phyloP scores from a whole-genome alignment of 2,888 invertebrate genomes.

The Hirtodrosophila histrioides region DNA sequence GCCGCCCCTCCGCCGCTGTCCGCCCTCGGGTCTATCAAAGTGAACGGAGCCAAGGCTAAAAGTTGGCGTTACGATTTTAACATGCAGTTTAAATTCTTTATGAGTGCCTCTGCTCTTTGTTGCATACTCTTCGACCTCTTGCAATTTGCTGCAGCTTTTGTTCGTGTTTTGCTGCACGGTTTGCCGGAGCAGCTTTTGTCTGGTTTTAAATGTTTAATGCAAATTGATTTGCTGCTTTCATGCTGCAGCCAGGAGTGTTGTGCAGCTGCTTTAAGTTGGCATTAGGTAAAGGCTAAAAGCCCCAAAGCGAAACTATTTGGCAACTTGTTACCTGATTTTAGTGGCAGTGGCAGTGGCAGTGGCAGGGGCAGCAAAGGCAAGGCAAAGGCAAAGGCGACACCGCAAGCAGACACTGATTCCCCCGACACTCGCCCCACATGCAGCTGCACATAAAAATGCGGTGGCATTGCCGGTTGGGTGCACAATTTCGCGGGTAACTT shows the following conservation, averaged over 20 bases:
- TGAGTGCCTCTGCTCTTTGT: slow-evolving; percentile 34
- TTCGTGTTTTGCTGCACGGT: slow-evolving; percentile 2
- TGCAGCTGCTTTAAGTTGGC: slow-evolving; percentile 56
- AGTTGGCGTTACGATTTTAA: slow-evolving; percentile 51
- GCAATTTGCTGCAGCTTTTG: slow-evolving; percentile 3
- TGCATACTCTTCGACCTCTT: slow-evolving; percentile 7
- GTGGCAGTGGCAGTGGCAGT: slow-evolving; percentile 25
- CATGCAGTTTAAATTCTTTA: slow-evolving; percentile 59
- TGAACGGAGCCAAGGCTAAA: slow-evolving; percentile 40
- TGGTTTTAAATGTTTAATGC: slow-evolving; percentile 49
- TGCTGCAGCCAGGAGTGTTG: slow-evolving; percentile 11
- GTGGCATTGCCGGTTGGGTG: slow-evolving; percentile 68
- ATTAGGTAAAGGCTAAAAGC: slow-evolving; percentile 39
- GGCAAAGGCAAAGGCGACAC: slow-evolving; percentile 34
- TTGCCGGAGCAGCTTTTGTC: background rate
- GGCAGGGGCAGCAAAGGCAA: slow-evolving; percentile 9
- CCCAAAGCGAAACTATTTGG: slow-evolving; percentile 47
- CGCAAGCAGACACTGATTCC: slow-evolving; percentile 47
- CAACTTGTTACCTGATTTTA: slow-evolving; percentile 72
- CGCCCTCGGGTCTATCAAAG: slow-evolving; percentile 47
- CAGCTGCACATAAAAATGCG: slow-evolving; percentile 19
- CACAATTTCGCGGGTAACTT: slow-evolving; percentile 68
- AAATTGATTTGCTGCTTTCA: slow-evolving; percentile 59
- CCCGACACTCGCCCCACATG: slow-evolving; percentile 36
- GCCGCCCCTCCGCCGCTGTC: background rate